Conservation (phyloP, 2,888 invertebrate species). For the Sinelater perroti region DNA sequence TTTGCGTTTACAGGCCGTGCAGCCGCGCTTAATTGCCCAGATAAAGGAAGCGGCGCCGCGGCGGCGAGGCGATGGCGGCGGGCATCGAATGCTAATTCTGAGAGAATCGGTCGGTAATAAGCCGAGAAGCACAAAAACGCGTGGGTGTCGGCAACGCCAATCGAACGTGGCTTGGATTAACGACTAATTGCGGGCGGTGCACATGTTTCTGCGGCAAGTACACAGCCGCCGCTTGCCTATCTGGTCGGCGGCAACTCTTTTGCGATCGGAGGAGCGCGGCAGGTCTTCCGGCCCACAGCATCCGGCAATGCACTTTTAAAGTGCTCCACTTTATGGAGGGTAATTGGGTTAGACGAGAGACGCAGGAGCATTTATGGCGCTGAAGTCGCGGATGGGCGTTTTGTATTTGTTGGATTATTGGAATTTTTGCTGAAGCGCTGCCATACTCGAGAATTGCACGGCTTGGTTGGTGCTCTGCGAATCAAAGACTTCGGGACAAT, state of each 20-base stretch:
- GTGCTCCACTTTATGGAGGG: background rate
- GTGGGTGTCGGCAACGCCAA: background rate
- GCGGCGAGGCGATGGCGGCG: too few relatives aligned
- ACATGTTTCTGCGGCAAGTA: background rate
- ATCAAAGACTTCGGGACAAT: too few relatives aligned
- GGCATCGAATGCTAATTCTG: too few relatives aligned
- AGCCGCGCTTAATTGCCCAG: background rate
- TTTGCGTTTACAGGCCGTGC: conserved; percentile 1
- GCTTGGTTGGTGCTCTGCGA: too few relatives aligned
- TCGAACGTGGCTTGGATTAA: background rate
- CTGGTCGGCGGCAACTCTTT: too few relatives aligned
- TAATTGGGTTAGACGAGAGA: conserved; percentile 5
- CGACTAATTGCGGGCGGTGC: background rate
- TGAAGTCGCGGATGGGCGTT: background rate
- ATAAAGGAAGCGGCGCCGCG: too few relatives aligned
- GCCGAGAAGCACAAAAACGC: background rate
- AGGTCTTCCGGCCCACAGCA: background rate
- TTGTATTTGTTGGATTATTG: background rate
- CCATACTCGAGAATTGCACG: too few relatives aligned
- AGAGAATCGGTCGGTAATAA: background rate
- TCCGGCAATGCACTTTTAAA: conserved; percentile 13
- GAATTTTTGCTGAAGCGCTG: too few relatives aligned
- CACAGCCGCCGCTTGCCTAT: too few relatives aligned
- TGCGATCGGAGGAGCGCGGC: background rate
- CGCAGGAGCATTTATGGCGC: background rate